These are phyloP conservation scores for Orchestes rusci DNA, from an alignment of 2,888 invertebrate species.

Conservation along the genomic window DNA sequence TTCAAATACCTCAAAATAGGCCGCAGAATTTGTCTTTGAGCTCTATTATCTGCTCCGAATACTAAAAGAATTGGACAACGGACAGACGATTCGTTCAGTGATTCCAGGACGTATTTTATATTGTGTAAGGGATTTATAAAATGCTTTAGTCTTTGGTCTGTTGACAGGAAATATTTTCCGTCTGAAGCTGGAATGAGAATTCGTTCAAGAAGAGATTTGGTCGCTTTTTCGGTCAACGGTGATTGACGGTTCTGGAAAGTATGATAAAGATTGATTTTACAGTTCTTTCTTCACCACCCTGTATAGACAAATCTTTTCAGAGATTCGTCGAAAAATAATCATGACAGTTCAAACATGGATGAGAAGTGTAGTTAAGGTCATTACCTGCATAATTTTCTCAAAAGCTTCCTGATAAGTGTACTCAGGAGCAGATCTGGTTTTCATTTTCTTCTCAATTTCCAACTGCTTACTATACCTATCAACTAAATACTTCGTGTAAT, in stretches of 20 bases:
- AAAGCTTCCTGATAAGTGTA: conserved; percentile 47
- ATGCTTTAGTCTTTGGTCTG: conserved; percentile 49
- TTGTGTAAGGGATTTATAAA: conserved; percentile 39
- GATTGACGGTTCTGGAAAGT: conserved; percentile 11
- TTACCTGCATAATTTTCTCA: conserved; percentile 39
- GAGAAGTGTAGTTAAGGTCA: background rate
- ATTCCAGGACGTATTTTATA: conserved; percentile 32
- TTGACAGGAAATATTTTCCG: conserved; percentile 48
- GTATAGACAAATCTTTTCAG: no score
- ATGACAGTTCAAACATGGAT: background rate
- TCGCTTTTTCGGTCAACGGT: conserved; percentile 43
- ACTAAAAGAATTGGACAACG: conserved; percentile 41
- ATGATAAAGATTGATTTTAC: no score
- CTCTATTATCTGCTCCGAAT: conserved; percentile 27
- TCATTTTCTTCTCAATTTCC: conserved; percentile 33
- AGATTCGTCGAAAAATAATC: no score
- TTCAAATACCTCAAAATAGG: conserved; percentile 29
- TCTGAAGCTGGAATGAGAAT: conserved; percentile 41
- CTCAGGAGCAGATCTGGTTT: conserved; percentile 30
- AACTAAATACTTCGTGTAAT: conserved; percentile 35
- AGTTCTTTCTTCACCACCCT: no score
- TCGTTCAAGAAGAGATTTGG: conserved; percentile 46
- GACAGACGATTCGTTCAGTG: conserved; percentile 37
- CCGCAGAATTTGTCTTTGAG: conserved; percentile 28
- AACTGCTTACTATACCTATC: conserved; percentile 39